Evolutionary conservation across 2,797 vertebrate genomes (phyloP).

Genomic region (Melanotaenia parkinsoni): DNA sequence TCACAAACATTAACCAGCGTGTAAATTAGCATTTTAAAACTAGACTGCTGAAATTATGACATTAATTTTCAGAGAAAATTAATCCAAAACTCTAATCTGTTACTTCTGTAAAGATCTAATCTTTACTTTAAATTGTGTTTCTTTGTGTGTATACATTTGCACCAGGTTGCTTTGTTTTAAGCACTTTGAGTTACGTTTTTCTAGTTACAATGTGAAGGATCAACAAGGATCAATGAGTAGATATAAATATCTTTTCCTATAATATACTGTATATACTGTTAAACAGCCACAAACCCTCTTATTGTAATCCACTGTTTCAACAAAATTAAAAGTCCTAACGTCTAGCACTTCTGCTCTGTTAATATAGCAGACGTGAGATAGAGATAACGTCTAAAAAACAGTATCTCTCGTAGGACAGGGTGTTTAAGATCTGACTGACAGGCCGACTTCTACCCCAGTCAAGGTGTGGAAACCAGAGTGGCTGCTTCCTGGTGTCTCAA

Average conservation of each 20-base stretch:
- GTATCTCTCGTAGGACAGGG: conserved; percentile 36
- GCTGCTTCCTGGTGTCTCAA: conserved; percentile 58
- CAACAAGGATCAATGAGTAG: neutral
- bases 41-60: too few relatives aligned
- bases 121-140: too few relatives aligned
- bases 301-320: neutral
- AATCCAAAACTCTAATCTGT: too few relatives aligned
- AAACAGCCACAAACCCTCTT: neutral
- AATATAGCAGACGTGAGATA: conserved; percentile 30
- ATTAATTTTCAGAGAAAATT: too few relatives aligned
- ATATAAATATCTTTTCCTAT: neutral
- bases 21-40: too few relatives aligned
- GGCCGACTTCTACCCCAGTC: conserved; percentile 51
- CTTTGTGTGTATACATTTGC: too few relatives aligned
- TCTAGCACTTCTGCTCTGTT: conserved; percentile 54
- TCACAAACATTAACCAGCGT: too few relatives aligned
- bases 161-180: too few relatives aligned
- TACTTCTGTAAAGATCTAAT: too few relatives aligned
- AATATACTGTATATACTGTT: neutral
- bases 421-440: conserved; percentile 63
- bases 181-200: too few relatives aligned
- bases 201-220: neutral
- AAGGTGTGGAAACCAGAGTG: conserved; percentile 51
- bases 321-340: conserved; percentile 60
- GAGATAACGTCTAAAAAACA: conserved; percentile 63